A percentile compares a stretch with the other conserved stretches of the same genome.
Conservation (phyloP, 2,888 invertebrate species). For the Mythimna pallens region DNA sequence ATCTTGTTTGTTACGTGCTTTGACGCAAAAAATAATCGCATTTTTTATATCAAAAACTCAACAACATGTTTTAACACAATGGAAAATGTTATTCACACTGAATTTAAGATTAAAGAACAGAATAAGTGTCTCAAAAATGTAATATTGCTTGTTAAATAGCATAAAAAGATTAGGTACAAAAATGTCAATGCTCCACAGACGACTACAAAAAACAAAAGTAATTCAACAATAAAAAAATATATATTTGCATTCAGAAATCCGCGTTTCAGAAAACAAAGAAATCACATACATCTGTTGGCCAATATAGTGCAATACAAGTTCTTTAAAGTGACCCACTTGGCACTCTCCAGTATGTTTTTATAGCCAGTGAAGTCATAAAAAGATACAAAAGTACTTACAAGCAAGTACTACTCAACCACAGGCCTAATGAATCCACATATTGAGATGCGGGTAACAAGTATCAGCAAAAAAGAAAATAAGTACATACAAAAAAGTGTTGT, state of each 20-base stretch:
- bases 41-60: background rate
- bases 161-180: background rate
- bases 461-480: conserved; percentile 5
- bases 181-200: background rate
- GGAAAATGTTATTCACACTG: background rate
- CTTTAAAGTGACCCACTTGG: conserved; percentile 45
- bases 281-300: conserved; percentile 5
- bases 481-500: background rate
- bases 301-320: conserved; percentile 35
- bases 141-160: background rate
- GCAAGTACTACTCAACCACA: background rate
- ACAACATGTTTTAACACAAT: too few species aligned
- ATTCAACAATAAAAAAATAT: background rate
- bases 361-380: conserved; percentile 44
- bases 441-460: conserved; percentile 2
- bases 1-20: background rate
- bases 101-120: background rate
- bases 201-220: background rate
- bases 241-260: background rate
- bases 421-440: background rate
- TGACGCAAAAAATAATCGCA: background rate
- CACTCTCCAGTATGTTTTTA: conserved; percentile 47
- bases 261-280: conserved; percentile 25
- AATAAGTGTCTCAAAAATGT: too few species aligned
- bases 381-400: background rate